Conservation (phyloP, 2,113 vertebrate genomes). For the Rissa tridactyla region DNA sequence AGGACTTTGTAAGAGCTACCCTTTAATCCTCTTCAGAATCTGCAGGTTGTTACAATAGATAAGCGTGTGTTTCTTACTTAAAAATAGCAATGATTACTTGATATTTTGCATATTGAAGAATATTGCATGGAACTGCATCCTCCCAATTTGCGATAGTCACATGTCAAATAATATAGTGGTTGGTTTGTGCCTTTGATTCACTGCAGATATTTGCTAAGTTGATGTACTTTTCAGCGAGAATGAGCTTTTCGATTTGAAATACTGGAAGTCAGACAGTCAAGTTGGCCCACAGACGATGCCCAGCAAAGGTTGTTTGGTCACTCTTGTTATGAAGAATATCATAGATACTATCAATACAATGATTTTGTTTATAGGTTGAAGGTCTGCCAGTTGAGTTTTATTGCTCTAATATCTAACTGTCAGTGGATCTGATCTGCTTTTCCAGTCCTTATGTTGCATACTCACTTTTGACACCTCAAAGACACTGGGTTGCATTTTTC, state of each 20-base stretch:
- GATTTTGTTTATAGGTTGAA: background rate
- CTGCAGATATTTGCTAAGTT: background rate
- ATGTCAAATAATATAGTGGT: background rate
- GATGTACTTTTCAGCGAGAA: background rate
- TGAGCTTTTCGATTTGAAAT: background rate
- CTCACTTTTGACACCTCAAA: background rate
- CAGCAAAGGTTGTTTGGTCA: background rate
- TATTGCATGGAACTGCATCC: background rate
- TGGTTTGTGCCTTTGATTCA: background rate
- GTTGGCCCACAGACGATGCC: accelerated
- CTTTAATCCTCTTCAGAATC: background rate
- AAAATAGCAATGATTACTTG: background rate
- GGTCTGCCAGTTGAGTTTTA: background rate
- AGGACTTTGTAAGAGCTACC: background rate
- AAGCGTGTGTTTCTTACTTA: background rate
- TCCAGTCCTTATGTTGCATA: background rate
- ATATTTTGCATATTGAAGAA: background rate
- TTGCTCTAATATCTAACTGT: background rate
- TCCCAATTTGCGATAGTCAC: background rate
- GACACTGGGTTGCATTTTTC: background rate
- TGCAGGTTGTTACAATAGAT: background rate
- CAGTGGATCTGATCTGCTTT: background rate
- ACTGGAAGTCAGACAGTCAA: background rate
- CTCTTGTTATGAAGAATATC: background rate
- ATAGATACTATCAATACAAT: background rate